phyloP scores from a whole-genome alignment of 2,888 invertebrate genomes.

The Clistopyga incitator region DNA sequence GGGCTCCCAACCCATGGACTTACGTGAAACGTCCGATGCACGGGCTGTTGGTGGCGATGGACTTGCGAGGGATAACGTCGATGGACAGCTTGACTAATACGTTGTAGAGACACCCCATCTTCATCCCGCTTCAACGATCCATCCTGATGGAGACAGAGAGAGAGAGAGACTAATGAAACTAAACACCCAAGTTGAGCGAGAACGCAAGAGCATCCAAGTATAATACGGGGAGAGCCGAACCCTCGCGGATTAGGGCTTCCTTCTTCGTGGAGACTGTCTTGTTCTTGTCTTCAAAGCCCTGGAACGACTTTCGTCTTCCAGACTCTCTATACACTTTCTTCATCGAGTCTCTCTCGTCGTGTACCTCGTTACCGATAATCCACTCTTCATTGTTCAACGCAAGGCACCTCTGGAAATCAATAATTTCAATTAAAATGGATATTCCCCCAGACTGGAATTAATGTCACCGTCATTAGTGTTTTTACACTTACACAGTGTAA shows the following conservation, averaged over 20 bases:
- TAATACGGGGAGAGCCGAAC: constrained; percentile 22
- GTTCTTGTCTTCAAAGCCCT: constrained; percentile 60
- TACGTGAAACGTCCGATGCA: constrained; percentile 21
- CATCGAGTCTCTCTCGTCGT: constrained; percentile 17
- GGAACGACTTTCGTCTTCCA: constrained; percentile 24
- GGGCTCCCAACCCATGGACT: neutral
- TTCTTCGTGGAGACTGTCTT: constrained; percentile 53
- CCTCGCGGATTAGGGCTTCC: constrained; percentile 66
- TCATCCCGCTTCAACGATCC: constrained; percentile 20
- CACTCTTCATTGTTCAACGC: constrained; percentile 38
- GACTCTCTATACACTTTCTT: neutral
- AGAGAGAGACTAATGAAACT: constrained; percentile 65
- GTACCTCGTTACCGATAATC: constrained; percentile 54
- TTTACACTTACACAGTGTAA: too few relatives aligned
- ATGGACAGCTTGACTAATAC: constrained; percentile 77
- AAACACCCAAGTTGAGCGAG: constrained; percentile 57
- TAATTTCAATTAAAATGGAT: constrained; percentile 43
- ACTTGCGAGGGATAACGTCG: constrained; percentile 68
- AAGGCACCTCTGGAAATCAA: constrained; percentile 26
- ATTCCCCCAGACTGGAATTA: neutral
- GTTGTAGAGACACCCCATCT: constrained; percentile 64
- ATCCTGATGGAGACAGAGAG: constrained; percentile 21
- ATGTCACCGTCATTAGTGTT: too few relatives aligned
- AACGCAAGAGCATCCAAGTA: constrained; percentile 42
- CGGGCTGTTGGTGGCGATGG: constrained; percentile 36